phyloP scores from a whole-genome alignment of 2,797 vertebrate species.

The Gymnoscopelus braueri region DNA sequence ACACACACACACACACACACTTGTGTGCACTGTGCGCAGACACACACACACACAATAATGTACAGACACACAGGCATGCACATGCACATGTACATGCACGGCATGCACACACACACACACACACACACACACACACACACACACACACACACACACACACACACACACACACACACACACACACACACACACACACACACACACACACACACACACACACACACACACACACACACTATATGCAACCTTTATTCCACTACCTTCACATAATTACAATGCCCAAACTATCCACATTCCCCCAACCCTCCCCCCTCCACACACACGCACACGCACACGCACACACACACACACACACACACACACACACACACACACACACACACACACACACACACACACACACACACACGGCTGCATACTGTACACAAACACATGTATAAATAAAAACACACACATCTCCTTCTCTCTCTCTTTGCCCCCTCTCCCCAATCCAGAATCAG shows the following conservation, averaged over 20 bases:
- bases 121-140: constrained; percentile 46
- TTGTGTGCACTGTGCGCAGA: too few species aligned
- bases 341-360: constrained; percentile 24
- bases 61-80: constrained; percentile 3
- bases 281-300: constrained; percentile 23
- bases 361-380: constrained; percentile 35
- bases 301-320: background rate
- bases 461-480: constrained; percentile 43
- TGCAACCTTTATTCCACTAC: constrained; percentile 36
- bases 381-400: constrained; percentile 39
- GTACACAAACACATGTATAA: background rate
- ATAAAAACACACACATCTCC: constrained; percentile 40
- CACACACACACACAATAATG: constrained; percentile 23
- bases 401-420: constrained; percentile 47
- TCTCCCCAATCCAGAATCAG: constrained; percentile 84
- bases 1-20: constrained; percentile 25
- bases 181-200: constrained; percentile 4
- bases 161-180: constrained; percentile 28
- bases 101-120: constrained; percentile 19
- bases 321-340: constrained; percentile 38
- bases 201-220: constrained; percentile 21
- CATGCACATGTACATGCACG: background rate
- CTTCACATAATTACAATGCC: constrained; percentile 36
- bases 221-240: constrained; percentile 19
- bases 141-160: constrained; percentile 16